Base-by-base conservation (phyloP, 2,797 vertebrate genomes). In the Diplodus sargus region DNA sequence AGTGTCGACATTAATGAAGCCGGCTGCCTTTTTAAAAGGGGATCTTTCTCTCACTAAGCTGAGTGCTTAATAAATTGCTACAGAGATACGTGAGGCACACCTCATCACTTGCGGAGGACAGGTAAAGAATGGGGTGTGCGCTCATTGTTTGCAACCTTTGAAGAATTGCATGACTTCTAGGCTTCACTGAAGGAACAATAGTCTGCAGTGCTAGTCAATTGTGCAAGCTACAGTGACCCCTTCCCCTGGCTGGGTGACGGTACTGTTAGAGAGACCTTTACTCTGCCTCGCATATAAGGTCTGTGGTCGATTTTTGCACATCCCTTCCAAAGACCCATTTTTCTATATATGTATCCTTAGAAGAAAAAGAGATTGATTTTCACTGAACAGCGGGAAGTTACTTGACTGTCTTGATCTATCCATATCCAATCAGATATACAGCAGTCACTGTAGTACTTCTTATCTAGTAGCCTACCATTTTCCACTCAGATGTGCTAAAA, bases 121-220 rank as follows among this genome's bases (percentile, higher is more conserved):
- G 64, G 74, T 77, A 76, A 66, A 85, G 76, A 86, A 84, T 72
- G 25, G 56, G 56, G n/a, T 53, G n/a, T 49, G 56, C 15, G 51
- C 47, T 68, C 56, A 81, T 84, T 88, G 86, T 83, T 81, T 76
- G 60, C 62, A 66, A 48, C 58, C 16, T 76, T 76, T 81, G 66
- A 85, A 61, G 61, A 76, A 86, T 89, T 68, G 62, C 28, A 75
- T 60, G 51, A 76, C 64, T 78, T 67, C 22, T 14, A 52, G 57
- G 34, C 34, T 67, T 75, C 48, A 66, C 12, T 74, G 65, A 76
- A 52, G 60, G 30, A 90, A 83, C 82, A 86, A 85, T 86, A 61
- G 81, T 65, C n/a, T 57, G 48, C 49, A 34, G n/a, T 45, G 49
- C 28, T 34, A 39, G 12, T 82, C 59, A 25, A 16, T 79, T 78